phyloP scores from a whole-genome alignment of 2,797 vertebrate species.

The Gymnocypris eckloni region DNA sequence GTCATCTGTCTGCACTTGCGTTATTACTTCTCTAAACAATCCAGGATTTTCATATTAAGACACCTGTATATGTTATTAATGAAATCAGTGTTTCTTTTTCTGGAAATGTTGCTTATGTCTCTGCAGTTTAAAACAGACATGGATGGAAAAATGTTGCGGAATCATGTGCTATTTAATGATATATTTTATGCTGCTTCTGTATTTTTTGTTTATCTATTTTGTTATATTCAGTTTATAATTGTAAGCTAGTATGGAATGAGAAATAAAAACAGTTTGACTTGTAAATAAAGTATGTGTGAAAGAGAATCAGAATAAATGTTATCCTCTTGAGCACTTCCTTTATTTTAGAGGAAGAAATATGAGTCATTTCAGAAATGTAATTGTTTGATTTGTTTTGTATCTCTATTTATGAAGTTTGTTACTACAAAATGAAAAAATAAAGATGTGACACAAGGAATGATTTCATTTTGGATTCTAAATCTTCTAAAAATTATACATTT shows the following conservation, averaged over 20 bases:
- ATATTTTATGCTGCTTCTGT: not conserved
- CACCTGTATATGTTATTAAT: not conserved
- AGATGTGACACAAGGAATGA: not conserved
- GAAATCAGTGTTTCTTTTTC: constrained; percentile 21
- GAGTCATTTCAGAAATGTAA: not conserved
- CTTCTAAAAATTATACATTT: not conserved
- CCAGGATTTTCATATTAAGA: not conserved
- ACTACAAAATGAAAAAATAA: not conserved
- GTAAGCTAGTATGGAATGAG: not conserved
- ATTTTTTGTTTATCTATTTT: not conserved
- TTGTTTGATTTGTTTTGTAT: not conserved
- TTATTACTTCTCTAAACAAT: constrained; percentile 27
- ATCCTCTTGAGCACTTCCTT: not conserved
- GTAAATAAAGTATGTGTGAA: not conserved
- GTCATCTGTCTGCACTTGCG: constrained; percentile 4
- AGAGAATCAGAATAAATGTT: not conserved
- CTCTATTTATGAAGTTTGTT: not conserved
- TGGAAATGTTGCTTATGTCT: not conserved
- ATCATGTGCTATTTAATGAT: constrained; percentile 25
- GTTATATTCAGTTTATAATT: not conserved
- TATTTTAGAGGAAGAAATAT: not conserved
- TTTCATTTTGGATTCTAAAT: not conserved
- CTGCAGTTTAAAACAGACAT: not conserved
- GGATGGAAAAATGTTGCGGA: constrained; percentile 11
- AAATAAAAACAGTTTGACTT: not conserved